Conservation (phyloP, 2,113 vertebrate species). For the Mirza zaza region DNA sequence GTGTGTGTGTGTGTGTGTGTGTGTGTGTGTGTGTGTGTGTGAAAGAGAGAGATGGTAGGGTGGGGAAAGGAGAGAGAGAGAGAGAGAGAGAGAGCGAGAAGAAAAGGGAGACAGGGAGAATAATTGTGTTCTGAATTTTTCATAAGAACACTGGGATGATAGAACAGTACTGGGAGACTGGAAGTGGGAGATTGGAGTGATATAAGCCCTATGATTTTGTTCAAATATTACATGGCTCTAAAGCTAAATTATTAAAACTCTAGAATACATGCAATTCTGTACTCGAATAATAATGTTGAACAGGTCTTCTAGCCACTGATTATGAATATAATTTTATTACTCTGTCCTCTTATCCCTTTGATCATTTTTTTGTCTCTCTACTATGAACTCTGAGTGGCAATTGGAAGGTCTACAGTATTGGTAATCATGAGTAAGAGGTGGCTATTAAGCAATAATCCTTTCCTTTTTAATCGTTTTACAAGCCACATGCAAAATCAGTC, state of each 20-base stretch:
- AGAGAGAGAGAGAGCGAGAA: not conserved
- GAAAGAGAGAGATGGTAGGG: not conserved
- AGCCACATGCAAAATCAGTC: not conserved
- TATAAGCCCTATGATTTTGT: not conserved
- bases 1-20: no score
- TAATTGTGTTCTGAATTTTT: not conserved
- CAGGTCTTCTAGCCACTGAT: not conserved
- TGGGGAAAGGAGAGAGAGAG: not conserved
- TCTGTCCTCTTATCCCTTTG: not conserved
- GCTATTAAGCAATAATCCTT: not conserved
- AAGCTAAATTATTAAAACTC: constrained; percentile 1
- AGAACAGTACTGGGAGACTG: not conserved
- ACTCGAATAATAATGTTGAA: not conserved
- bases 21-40: not conserved
- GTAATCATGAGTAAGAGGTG: not conserved
- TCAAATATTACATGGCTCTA: not conserved
- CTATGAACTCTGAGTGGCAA: not conserved
- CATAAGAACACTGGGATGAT: not conserved
- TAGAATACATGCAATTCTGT: not conserved
- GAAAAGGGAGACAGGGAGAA: not conserved
- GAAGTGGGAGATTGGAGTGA: not conserved
- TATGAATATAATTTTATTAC: not conserved
- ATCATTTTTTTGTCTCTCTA: not conserved
- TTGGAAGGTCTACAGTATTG: not conserved
- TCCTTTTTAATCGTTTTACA: constrained; percentile 24